Percentiles rank a stretch among this genome's conserved stretches.
Conservation (phyloP, 2,113 vertebrate genomes). For the Talpa occidentalis region DNA sequence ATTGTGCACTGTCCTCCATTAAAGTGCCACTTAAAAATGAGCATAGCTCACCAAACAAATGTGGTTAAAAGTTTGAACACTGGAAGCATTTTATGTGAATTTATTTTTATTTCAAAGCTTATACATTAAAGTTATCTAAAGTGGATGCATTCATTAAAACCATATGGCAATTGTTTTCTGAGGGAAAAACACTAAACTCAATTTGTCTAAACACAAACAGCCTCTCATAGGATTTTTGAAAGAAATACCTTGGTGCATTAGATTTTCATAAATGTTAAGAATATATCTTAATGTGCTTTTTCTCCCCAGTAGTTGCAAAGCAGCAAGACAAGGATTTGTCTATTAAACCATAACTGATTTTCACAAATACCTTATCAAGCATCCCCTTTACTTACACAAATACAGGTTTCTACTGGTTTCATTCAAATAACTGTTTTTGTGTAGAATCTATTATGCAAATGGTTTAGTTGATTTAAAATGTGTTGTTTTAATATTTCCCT, state of each 20-base stretch:
- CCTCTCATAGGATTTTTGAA: background rate
- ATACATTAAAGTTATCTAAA: background rate
- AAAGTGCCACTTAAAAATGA: constrained; percentile 1
- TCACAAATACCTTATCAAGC: constrained; percentile 50
- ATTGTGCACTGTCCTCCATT: background rate
- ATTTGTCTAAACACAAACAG: constrained; percentile 22
- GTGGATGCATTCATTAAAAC: constrained; percentile 24
- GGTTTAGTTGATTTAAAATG: constrained; percentile 23
- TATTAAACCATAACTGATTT: constrained; percentile 44
- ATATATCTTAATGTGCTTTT: background rate
- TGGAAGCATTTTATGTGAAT: background rate
- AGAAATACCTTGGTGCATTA: background rate
- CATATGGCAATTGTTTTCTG: background rate
- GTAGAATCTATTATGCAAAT: constrained; percentile 44
- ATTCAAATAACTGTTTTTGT: constrained; percentile 24
- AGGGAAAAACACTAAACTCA: background rate
- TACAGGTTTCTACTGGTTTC: constrained; percentile 14
- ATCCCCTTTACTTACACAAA: constrained; percentile 31
- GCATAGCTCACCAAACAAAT: background rate
- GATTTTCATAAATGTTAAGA: constrained; percentile 36
- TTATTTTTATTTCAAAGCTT: constrained; percentile 36
- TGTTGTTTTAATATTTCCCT: background rate
- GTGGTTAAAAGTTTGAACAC: background rate
- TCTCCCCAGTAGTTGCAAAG: background rate
- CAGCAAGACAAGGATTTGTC: background rate